Percentiles rank a stretch among this genome's conserved stretches.
Evolutionary conservation across 2,888 invertebrate genomes (phyloP).

Genomic region (Chromoteleia sp.): DNA sequence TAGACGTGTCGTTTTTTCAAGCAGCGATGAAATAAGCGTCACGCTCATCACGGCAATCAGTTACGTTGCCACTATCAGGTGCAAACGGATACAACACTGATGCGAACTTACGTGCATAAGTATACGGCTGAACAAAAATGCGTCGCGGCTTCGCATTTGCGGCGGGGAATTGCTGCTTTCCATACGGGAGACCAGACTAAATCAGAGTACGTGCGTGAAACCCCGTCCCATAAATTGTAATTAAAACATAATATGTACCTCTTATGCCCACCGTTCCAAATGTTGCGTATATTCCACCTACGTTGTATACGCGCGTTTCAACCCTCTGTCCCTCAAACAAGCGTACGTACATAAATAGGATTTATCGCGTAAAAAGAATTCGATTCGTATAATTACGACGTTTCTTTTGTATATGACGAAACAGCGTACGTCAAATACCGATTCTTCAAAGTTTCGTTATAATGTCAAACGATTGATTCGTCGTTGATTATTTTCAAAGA

Average conservation of each 20-base stretch:
- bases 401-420: slow-evolving; percentile 36
- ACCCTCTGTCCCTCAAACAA: slow-evolving; percentile 51
- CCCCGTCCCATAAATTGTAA: slow-evolving; percentile 79
- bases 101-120: slow-evolving; percentile 34
- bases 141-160: slow-evolving; percentile 28
- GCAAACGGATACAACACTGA: slow-evolving; percentile 41
- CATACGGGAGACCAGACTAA: slow-evolving; percentile 53
- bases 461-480: slow-evolving; percentile 10
- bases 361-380: slow-evolving; percentile 56
- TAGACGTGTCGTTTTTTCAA: slow-evolving; percentile 21
- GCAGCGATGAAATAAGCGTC: slow-evolving; percentile 37
- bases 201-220: slow-evolving; percentile 72
- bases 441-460: neutral
- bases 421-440: slow-evolving; percentile 15
- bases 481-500: slow-evolving; percentile 5
- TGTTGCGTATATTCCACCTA: slow-evolving; percentile 46
- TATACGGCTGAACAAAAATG: slow-evolving; percentile 33
- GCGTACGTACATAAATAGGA: slow-evolving; percentile 47
- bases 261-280: slow-evolving; percentile 39
- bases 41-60: slow-evolving; percentile 52
- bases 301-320: slow-evolving; percentile 36
- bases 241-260: slow-evolving; percentile 77
- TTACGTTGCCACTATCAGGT: slow-evolving; percentile 49
- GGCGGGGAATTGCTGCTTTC: slow-evolving; percentile 18
- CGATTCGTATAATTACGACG: slow-evolving; percentile 52